A percentile compares a stretch with the other conserved stretches of the same genome.
These are phyloP conservation scores for Meliscaeva auricollis DNA, from an alignment of 2,888 invertebrate genomes.

Conservation along the genomic window DNA sequence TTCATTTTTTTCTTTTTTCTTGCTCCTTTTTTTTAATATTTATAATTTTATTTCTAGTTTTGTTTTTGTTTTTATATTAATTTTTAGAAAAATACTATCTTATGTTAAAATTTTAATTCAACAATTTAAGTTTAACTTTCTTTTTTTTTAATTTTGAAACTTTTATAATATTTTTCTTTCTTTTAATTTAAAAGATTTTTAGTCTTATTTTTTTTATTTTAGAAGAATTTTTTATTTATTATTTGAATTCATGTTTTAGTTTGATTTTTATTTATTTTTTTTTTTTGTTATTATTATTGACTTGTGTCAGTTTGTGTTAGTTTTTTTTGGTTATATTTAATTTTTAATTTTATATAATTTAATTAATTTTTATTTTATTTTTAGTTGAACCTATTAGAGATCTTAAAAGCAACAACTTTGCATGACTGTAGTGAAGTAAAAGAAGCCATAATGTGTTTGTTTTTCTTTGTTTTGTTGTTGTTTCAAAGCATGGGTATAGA, in stretches of 20 bases:
- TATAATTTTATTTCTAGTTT: slow-evolving; percentile 26
- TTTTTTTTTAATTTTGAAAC: not conserved
- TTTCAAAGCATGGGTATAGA: too few species aligned
- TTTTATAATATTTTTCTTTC: slow-evolving; percentile 13
- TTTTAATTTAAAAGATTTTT: slow-evolving; percentile 66
- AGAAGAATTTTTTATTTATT: slow-evolving; percentile 19
- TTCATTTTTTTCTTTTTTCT: slow-evolving; percentile 2
- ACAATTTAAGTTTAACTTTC: slow-evolving; percentile 48
- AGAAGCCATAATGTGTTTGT: too few species aligned
- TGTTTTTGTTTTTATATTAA: slow-evolving; percentile 5
- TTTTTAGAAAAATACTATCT: slow-evolving; percentile 59
- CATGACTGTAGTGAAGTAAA: slow-evolving; percentile 9
- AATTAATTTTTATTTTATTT: too few species aligned
- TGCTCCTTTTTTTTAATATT: too few species aligned
- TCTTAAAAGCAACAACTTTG: slow-evolving; percentile 13
- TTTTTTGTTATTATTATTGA: too few species aligned
- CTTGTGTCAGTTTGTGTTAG: too few species aligned
- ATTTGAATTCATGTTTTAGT: not conserved
- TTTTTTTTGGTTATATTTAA: too few species aligned
- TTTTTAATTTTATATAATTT: too few species aligned
- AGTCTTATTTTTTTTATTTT: slow-evolving; percentile 40
- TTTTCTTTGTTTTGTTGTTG: too few species aligned
- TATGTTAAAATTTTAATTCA: slow-evolving; percentile 42
- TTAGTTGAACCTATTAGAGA: not conserved
- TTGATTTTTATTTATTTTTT: slow-evolving; percentile 15